A percentile compares a stretch with the other conserved stretches of the same genome.
Conservation (phyloP, 2,113 vertebrate species). For the Turnix velox region DNA sequence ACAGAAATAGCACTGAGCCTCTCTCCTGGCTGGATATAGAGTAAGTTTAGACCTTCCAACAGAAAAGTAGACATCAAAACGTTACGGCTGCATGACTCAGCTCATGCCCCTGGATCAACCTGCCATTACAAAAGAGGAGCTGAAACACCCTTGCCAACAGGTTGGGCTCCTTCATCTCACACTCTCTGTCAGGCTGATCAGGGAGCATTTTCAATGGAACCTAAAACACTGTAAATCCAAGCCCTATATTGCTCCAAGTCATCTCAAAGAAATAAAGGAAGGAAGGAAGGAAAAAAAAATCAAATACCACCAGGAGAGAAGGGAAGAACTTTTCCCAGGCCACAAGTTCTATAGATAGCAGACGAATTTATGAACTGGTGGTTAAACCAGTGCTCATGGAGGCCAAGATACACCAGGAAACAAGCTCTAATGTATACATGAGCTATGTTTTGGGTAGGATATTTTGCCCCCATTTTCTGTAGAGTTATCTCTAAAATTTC, state of each 20-base stretch:
- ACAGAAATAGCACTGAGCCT: not conserved
- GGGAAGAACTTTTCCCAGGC: slow-evolving; percentile 45
- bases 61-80: not conserved
- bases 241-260: not conserved
- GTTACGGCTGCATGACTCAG: not conserved
- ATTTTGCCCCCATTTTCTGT: slow-evolving; percentile 11
- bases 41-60: not conserved
- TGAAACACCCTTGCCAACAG: not conserved
- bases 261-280: not conserved
- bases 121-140: not conserved
- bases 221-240: slow-evolving; percentile 1
- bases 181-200: not conserved
- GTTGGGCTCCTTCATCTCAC: not conserved
- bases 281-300: not conserved
- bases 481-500: not conserved
- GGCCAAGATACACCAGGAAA: slow-evolving; percentile 22
- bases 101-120: not conserved
- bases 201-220: not conserved
- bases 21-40: not conserved
- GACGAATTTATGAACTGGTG: slow-evolving; percentile 60
- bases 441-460: slow-evolving; percentile 24
- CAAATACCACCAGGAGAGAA: slow-evolving; percentile 15
- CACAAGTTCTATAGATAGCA: slow-evolving; percentile 40
- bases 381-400: not conserved
- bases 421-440: not conserved